Conservation (phyloP, 1,140 invertebrate species). For the Philopotamus ludificatus region DNA sequence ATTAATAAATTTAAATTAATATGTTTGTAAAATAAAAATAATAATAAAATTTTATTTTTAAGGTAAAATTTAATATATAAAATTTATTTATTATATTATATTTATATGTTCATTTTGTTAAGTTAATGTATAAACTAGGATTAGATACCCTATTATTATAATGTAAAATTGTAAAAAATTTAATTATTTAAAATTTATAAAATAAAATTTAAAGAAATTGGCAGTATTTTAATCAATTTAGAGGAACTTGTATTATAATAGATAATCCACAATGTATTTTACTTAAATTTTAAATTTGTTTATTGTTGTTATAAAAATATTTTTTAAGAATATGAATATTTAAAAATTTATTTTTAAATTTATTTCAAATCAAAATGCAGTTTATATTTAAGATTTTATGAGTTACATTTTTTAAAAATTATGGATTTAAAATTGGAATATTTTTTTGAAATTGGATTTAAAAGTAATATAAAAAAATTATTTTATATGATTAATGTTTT, state of each 20-base stretch:
- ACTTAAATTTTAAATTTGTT: conserved; percentile 57
- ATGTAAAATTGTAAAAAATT: conserved; percentile 44
- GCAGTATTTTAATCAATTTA: conserved; percentile 59
- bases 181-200: conserved; percentile 54
- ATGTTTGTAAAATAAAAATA: conserved; percentile 45
- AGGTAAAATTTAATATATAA: conserved; percentile 16
- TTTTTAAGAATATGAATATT: conserved; percentile 55
- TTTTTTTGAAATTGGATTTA: no score
- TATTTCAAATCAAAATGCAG: conserved; percentile 62
- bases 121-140: conserved; percentile 57
- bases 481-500: conserved; percentile 45
- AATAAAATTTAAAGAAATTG: conserved; percentile 59
- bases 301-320: conserved; percentile 58
- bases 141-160: conserved; percentile 67
- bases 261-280: conserved; percentile 58
- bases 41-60: conserved; percentile 42
- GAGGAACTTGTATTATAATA: conserved; percentile 61
- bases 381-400: conserved; percentile 53
- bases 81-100: conserved; percentile 40
- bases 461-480: conserved; percentile 47
- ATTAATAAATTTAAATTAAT: conserved; percentile 15
- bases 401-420: no score
- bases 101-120: conserved; percentile 48
- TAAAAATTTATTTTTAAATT: conserved; percentile 50
- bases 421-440: no score